phyloP scores from a whole-genome alignment of 2,113 vertebrate species.

The Chlamydotis undulata region DNA sequence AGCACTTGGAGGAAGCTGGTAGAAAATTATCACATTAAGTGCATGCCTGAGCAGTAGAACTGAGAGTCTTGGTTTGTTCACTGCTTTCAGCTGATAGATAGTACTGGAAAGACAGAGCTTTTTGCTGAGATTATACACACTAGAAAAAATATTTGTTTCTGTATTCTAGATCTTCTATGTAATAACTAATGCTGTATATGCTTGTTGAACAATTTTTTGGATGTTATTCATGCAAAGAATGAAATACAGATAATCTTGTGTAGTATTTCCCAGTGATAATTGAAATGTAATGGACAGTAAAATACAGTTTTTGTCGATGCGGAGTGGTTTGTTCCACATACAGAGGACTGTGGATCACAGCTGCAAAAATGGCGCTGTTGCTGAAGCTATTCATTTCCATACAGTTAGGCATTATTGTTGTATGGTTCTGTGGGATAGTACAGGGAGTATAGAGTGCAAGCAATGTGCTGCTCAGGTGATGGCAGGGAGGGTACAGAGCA shows the following conservation, averaged over 20 bases:
- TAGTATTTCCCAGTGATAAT: neutral
- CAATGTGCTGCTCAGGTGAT: neutral
- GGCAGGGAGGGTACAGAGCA: neutral
- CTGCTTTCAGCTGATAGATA: neutral
- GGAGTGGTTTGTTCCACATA: neutral
- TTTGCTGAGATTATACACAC: neutral
- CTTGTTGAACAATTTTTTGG: neutral
- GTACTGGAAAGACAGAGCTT: neutral
- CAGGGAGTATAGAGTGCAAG: neutral
- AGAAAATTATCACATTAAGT: neutral
- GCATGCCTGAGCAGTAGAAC: neutral
- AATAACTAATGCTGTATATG: neutral
- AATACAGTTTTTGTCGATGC: neutral
- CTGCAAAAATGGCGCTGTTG: neutral
- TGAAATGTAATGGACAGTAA: neutral
- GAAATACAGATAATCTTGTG: neutral
- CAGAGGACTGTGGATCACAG: neutral
- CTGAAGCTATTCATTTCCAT: neutral
- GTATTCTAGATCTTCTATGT: neutral
- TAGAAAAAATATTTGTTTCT: neutral
- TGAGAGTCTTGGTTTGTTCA: neutral
- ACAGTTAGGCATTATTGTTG: neutral
- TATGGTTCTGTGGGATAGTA: neutral
- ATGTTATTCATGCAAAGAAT: neutral
- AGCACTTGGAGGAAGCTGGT: neutral